phyloP scores from a whole-genome alignment of 2,113 vertebrate genomes.

The Platichthys flesus region DNA sequence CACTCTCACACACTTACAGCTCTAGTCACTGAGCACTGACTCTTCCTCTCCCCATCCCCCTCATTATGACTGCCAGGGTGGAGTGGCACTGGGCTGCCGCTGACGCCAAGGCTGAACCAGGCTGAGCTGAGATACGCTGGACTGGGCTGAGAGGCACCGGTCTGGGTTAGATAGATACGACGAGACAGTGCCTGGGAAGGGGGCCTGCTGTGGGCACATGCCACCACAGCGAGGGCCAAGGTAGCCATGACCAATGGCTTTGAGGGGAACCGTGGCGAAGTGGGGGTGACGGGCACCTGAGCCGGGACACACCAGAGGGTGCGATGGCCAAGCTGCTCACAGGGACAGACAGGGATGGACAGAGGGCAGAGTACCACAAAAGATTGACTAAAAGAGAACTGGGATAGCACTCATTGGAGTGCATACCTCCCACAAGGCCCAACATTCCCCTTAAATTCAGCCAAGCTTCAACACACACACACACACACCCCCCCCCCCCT shows the following conservation, averaged over 20 bases:
- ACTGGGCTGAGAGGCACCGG: constrained; percentile 71
- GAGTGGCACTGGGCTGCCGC: constrained; percentile 85
- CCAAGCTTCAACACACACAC: no score
- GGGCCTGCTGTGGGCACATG: constrained; percentile 92
- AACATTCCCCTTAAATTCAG: no score
- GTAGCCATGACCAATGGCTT: constrained; percentile 94
- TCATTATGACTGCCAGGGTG: constrained; percentile 88
- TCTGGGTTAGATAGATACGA: constrained; percentile 85
- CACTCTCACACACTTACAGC: constrained; percentile 24
- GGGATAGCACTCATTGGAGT: background rate
- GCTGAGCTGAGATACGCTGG: constrained; percentile 82
- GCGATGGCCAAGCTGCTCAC: constrained; percentile 52
- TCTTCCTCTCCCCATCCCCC: constrained; percentile 83
- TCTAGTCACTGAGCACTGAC: constrained; percentile 13
- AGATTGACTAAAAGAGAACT: constrained; percentile 7
- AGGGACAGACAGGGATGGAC: constrained; percentile 39
- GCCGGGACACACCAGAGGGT: constrained; percentile 79
- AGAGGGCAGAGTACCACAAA: constrained; percentile 42
- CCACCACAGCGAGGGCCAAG: constrained; percentile 91
- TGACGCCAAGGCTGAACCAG: constrained; percentile 80
- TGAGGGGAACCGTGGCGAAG: constrained; percentile 90
- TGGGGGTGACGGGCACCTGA: constrained; percentile 92
- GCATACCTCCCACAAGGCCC: no score
- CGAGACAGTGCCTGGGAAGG: constrained; percentile 83
- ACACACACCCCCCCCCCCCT: no score